Evolutionary conservation across 2,888 invertebrate species (phyloP).

Genomic region (Tipula helvola): DNA sequence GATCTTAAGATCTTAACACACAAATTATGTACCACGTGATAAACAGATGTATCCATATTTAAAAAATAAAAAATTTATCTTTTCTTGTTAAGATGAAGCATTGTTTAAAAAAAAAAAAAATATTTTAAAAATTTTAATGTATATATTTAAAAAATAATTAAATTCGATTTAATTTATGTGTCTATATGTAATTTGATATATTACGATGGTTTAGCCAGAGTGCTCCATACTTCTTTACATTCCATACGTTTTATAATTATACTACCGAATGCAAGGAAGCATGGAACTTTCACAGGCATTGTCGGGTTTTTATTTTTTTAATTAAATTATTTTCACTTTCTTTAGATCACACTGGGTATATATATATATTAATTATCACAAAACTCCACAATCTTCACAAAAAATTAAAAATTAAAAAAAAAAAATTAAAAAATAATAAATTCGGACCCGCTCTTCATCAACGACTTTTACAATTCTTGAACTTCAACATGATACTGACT

Average conservation of each 20-base stretch:
- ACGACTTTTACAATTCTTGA: neutral
- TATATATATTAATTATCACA: neutral
- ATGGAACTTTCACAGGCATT: conserved; percentile 34
- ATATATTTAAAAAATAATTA: neutral
- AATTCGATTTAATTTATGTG: neutral
- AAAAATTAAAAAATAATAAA: neutral
- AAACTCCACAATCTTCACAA: neutral
- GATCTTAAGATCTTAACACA: neutral
- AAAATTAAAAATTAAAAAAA: neutral
- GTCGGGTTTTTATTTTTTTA: neutral
- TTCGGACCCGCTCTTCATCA: neutral
- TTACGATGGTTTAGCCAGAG: conserved; percentile 13
- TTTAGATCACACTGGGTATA: neutral
- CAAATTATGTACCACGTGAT: neutral
- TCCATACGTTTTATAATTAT: conserved; percentile 35
- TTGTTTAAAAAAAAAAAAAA: neutral
- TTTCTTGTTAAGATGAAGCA: neutral
- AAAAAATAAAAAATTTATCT: neutral
- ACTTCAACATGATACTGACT: conserved; percentile 7
- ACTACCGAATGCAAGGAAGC: conserved; percentile 41
- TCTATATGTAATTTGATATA: neutral
- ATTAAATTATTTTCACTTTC: neutral
- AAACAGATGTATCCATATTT: neutral
- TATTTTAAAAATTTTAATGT: neutral
- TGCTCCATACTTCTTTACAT: conserved; percentile 41